Percentiles rank a stretch among this genome's conserved stretches.
These are phyloP conservation scores for Microctonus brassicae DNA, from an alignment of 2,888 invertebrate genomes.

Conservation along the genomic window DNA sequence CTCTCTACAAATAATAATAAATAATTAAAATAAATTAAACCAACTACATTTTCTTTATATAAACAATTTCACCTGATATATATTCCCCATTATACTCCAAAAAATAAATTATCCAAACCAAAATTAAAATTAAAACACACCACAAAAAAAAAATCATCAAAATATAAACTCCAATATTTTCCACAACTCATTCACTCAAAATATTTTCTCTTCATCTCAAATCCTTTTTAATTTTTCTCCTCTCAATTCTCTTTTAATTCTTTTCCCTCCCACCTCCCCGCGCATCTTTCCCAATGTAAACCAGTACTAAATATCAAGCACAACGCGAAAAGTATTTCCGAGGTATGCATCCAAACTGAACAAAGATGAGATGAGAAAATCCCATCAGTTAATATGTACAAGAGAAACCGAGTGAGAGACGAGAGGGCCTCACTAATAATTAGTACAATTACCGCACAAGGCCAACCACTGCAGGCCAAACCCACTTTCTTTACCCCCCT, in stretches of 20 bases:
- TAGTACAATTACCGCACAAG: constrained; percentile 69
- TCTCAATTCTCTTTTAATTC: constrained; percentile 11
- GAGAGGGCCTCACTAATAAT: constrained; percentile 61
- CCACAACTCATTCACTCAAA: too few relatives aligned
- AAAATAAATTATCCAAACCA: too few relatives aligned
- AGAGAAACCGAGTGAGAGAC: constrained; percentile 45
- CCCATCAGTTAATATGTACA: constrained; percentile 40
- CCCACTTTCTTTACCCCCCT: constrained; percentile 60
- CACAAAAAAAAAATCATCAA: too few relatives aligned
- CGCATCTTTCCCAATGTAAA: constrained; percentile 45
- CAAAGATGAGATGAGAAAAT: constrained; percentile 19
- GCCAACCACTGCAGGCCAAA: constrained; percentile 61
- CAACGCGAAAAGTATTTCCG: constrained; percentile 40
- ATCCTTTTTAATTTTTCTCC: constrained; percentile 7
- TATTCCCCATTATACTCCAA: too few relatives aligned
- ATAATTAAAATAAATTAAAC: too few relatives aligned
- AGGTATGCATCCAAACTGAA: constrained; percentile 33
- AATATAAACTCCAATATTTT: too few relatives aligned
- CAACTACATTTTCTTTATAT: too few relatives aligned
- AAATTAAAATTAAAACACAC: too few relatives aligned
- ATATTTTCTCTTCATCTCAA: too few relatives aligned
- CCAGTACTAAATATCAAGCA: constrained; percentile 52
- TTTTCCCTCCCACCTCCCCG: neutral
- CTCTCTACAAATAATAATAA: too few relatives aligned
- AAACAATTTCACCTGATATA: too few relatives aligned